phyloP scores from a whole-genome alignment of 2,888 invertebrate genomes.

The Chrysolina haemoptera region DNA sequence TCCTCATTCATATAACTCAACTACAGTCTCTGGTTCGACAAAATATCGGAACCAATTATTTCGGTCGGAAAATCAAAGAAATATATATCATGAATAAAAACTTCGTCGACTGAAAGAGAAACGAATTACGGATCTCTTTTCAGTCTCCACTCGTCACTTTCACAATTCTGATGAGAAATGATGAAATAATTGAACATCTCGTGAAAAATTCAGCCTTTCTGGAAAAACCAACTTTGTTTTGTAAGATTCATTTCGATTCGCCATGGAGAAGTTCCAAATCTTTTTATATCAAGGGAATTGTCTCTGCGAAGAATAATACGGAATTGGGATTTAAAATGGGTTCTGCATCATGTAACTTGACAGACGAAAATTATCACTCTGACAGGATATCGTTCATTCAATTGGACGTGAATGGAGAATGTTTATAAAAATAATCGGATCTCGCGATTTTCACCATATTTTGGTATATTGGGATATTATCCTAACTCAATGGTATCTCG shows the following conservation, averaged over 20 bases:
- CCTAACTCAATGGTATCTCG: no score
- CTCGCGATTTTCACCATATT: no score
- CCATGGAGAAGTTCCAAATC: slow-evolving; percentile 20
- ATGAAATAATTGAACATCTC: slow-evolving; percentile 10
- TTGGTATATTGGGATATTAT: no score
- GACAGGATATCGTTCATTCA: slow-evolving; percentile 12
- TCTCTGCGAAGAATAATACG: slow-evolving; percentile 3
- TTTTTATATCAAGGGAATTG: slow-evolving; percentile 18
- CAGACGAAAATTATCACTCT: slow-evolving; percentile 9
- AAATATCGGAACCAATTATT: slow-evolving; percentile 23
- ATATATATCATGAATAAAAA: slow-evolving; percentile 1
- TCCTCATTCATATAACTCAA: no score
- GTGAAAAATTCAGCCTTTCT: slow-evolving; percentile 8
- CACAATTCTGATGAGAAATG: slow-evolving; percentile 22
- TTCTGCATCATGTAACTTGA: slow-evolving; percentile 23
- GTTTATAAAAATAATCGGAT: no score
- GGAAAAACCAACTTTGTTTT: slow-evolving; percentile 8
- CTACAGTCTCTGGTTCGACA: background rate
- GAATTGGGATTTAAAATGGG: slow-evolving; percentile 19
- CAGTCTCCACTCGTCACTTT: slow-evolving; percentile 17
- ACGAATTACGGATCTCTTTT: slow-evolving; percentile 19
- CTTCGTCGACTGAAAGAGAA: background rate
- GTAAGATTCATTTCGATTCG: background rate
- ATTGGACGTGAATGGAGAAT: background rate
- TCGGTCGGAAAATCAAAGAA: slow-evolving; percentile 15